Percentiles rank a stretch among this genome's conserved stretches.
Evolutionary conservation across 2,888 invertebrate species (phyloP).

Genomic region (Loripinus fragilis): DNA sequence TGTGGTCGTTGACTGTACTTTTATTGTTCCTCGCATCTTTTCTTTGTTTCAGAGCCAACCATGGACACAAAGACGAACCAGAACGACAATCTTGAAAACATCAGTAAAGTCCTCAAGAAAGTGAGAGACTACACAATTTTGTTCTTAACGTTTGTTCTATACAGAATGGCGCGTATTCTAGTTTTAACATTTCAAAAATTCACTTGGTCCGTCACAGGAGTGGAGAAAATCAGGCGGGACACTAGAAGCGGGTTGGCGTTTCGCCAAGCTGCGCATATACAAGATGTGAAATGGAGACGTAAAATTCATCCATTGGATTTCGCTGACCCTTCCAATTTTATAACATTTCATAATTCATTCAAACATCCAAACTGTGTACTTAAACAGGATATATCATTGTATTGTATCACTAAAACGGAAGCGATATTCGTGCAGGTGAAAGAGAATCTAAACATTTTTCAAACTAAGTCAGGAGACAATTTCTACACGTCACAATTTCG

Average conservation of each 20-base stretch:
- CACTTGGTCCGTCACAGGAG: conserved; percentile 77
- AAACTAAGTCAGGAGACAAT: conserved; percentile 53
- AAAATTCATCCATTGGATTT: conserved; percentile 71
- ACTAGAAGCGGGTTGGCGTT: conserved; percentile 74
- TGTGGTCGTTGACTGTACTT: too few relatives aligned
- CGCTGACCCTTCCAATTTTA: conserved; percentile 75
- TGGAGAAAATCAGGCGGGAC: conserved; percentile 74
- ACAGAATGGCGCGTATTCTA: conserved; percentile 68
- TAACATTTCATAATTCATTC: conserved; percentile 74
- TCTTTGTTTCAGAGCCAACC: conserved; percentile 23
- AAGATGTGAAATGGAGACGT: conserved; percentile 75
- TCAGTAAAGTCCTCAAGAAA: conserved; percentile 73
- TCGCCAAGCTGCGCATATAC: conserved; percentile 78
- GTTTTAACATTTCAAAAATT: conserved; percentile 76
- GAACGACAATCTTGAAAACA: conserved; percentile 70
- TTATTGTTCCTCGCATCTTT: too few relatives aligned
- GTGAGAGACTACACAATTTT: conserved; percentile 73
- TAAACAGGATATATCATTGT: conserved; percentile 73
- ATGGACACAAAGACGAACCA: conserved; percentile 61
- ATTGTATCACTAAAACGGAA: conserved; percentile 75
- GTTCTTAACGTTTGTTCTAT: conserved; percentile 71
- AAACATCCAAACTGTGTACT: conserved; percentile 77
- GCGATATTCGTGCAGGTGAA: conserved; percentile 76
- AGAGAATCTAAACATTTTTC: conserved; percentile 67
- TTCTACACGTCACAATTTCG: conserved; percentile 75